These are phyloP conservation scores for Crocodylus rhombifer DNA, from an alignment of 2,797 vertebrate species.

Conservation along the genomic window DNA sequence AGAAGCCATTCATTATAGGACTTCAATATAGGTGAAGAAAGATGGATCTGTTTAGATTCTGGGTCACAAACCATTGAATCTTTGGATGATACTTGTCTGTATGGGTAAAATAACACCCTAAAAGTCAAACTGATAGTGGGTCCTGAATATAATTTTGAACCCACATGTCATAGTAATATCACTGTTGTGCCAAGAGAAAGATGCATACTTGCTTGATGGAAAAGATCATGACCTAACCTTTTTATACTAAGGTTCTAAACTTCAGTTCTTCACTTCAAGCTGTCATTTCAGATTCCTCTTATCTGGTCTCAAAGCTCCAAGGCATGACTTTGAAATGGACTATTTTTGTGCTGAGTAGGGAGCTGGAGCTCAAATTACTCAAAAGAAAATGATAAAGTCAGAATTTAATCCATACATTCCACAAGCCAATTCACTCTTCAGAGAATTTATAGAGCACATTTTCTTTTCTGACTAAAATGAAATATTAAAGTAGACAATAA, in stretches of 20 bases:
- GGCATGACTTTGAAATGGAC: not conserved
- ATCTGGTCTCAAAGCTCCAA: not conserved
- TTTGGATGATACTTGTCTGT: not conserved
- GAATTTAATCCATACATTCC: not conserved
- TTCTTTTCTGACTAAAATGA: not conserved
- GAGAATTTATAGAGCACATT: not conserved
- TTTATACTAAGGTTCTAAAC: not conserved
- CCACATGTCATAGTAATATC: not conserved
- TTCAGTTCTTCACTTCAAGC: not conserved
- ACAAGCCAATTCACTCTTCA: fast-evolving
- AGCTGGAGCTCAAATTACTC: not conserved
- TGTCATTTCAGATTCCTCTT: not conserved
- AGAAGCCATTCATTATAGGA: not conserved
- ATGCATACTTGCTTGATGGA: not conserved
- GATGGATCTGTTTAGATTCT: not conserved
- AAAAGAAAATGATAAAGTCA: not conserved
- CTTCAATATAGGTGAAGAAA: not conserved
- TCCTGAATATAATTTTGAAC: fast-evolving
- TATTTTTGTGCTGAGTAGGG: not conserved
- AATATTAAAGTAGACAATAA: not conserved
- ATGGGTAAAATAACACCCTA: not conserved
- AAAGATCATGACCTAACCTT: not conserved
- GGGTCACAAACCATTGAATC: not conserved
- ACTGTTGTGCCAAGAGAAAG: not conserved
- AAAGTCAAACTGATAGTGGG: not conserved